These are phyloP conservation scores for Tinamus guttatus DNA, from an alignment of 2,113 vertebrate genomes.

Conservation along the genomic window DNA sequence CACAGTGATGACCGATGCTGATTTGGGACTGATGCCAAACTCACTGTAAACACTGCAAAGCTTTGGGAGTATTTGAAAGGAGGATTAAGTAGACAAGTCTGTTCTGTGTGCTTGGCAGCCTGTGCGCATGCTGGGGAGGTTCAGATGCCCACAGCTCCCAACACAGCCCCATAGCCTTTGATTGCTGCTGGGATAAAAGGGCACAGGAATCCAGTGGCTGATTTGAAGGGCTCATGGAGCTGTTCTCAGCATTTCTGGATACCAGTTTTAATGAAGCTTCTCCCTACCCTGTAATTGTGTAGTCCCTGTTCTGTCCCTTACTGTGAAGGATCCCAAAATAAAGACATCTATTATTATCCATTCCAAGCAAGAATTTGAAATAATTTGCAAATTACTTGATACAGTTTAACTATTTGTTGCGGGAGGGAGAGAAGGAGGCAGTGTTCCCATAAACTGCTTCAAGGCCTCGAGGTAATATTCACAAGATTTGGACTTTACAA, in stretches of 20 bases:
- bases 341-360: background rate
- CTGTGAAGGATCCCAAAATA: background rate
- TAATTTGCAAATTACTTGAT: background rate
- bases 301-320: background rate
- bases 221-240: background rate
- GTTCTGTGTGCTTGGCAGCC: background rate
- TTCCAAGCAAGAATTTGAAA: background rate
- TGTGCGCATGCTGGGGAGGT: accelerated
- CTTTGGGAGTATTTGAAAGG: background rate
- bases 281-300: background rate
- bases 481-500: background rate
- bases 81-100: background rate
- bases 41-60: background rate
- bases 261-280: no score
- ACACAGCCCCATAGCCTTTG: background rate
- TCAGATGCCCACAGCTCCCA: background rate
- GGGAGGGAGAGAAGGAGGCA: background rate
- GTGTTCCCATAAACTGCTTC: background rate
- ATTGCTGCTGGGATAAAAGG: background rate
- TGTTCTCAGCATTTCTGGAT: background rate
- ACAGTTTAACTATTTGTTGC: background rate
- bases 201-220: background rate
- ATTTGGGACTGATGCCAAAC: background rate
- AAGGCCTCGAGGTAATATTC: background rate
- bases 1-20: background rate